Percentiles rank a stretch among this genome's conserved stretches.
These are phyloP conservation scores for Micropterix aruncella DNA, from an alignment of 2,888 invertebrate genomes.

Conservation along the genomic window DNA sequence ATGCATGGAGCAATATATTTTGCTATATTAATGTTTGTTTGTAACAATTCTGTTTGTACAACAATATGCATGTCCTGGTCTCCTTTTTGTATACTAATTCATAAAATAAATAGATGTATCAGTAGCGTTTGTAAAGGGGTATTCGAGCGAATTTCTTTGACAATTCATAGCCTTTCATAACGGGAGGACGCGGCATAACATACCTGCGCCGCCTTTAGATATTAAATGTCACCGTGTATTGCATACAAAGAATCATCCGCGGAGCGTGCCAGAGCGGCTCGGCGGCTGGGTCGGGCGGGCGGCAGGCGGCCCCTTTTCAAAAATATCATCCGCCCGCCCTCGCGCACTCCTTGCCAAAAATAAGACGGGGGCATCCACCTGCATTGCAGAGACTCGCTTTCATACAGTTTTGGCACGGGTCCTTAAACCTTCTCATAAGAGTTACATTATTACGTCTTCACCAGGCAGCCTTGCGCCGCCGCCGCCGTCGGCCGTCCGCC, in stretches of 20 bases:
- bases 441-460: constrained; percentile 15
- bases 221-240: background rate
- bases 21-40: too few relatives aligned
- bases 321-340: constrained; percentile 11
- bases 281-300: background rate
- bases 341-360: constrained; percentile 10
- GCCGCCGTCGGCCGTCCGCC: background rate
- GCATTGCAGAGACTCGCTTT: constrained; percentile 12
- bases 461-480: background rate
- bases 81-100: too few relatives aligned
- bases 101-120: background rate
- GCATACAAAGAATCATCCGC: background rate
- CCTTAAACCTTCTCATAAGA: constrained; percentile 20
- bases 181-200: background rate
- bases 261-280: background rate
- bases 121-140: background rate
- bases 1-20: too few relatives aligned
- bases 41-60: too few relatives aligned
- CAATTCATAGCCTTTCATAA: background rate
- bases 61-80: too few relatives aligned
- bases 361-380: constrained; percentile 6
- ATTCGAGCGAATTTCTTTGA: constrained; percentile 5
- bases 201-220: background rate
- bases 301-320: constrained; percentile 7
- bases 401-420: constrained; percentile 27